phyloP scores from a whole-genome alignment of 30 jellyfish, hydroid and myxozoan genomes.

The Catostylus mosaicus region DNA sequence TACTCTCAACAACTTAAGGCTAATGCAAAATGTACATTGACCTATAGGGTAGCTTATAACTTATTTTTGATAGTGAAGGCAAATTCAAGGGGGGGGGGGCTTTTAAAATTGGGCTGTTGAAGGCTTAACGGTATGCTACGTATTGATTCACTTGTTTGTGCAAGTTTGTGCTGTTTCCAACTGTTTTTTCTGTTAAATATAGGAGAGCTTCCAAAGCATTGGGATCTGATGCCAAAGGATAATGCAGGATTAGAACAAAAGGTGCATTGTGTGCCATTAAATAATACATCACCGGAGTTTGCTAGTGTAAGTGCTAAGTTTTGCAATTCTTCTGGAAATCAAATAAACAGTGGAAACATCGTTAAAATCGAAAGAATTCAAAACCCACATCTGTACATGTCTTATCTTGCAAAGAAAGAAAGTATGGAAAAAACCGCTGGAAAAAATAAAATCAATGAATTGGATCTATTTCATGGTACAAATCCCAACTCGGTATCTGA shows the following conservation, averaged over 20 bases:
- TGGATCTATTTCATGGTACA: slow-evolving; percentile 63
- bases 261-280: slow-evolving; percentile 1
- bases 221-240: slow-evolving; percentile 48
- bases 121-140: too few species aligned
- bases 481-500: slow-evolving; percentile 4
- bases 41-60: too few species aligned
- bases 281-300: slow-evolving; percentile 7
- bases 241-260: neutral
- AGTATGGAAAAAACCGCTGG: slow-evolving; percentile 44
- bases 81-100: too few species aligned
- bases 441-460: slow-evolving; percentile 17
- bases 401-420: slow-evolving; percentile 36
- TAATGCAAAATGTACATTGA: too few species aligned
- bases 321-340: neutral
- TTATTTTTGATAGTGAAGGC: too few species aligned
- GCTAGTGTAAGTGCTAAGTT: neutral
- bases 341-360: neutral
- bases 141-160: too few species aligned
- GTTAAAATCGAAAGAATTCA: slow-evolving; percentile 29
- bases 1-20: too few species aligned
- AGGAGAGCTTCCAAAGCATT: neutral
- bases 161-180: too few species aligned
- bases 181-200: neutral
- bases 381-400: slow-evolving; percentile 37
- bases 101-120: too few species aligned